These are phyloP conservation scores for Zeuzera pyrina DNA, from an alignment of 2,888 invertebrate genomes.

Conservation along the genomic window DNA sequence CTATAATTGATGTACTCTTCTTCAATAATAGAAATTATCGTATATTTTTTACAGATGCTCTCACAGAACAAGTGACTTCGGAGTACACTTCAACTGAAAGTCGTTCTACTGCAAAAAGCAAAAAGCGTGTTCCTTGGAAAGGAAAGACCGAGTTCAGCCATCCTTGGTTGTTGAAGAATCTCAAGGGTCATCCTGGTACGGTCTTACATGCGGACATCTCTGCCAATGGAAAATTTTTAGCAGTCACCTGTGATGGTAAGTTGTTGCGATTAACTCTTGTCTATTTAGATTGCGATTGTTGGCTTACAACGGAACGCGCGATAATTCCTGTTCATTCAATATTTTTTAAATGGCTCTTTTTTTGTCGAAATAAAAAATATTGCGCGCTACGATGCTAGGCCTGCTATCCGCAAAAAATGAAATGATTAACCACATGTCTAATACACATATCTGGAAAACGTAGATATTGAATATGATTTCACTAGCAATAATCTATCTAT, in stretches of 20 bases:
- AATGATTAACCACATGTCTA: no score
- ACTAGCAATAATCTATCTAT: no score
- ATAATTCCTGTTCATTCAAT: no score
- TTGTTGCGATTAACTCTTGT: no score
- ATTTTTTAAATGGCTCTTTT: no score
- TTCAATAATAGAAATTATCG: neutral
- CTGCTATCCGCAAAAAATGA: no score
- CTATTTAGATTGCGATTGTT: no score
- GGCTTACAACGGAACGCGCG: no score
- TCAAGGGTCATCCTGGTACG: constrained; percentile 86
- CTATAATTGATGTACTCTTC: neutral
- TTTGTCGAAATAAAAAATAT: no score
- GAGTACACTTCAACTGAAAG: constrained; percentile 37
- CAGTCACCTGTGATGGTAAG: constrained; percentile 89
- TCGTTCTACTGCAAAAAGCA: constrained; percentile 54
- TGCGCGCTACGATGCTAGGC: no score
- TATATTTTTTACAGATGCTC: constrained; percentile 33
- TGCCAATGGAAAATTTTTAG: constrained; percentile 88
- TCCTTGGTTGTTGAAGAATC: constrained; percentile 84
- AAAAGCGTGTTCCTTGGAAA: constrained; percentile 67
- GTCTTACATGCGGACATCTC: constrained; percentile 87
- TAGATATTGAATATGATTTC: no score
- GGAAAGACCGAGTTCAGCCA: constrained; percentile 74
- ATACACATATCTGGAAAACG: no score
- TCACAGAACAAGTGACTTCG: constrained; percentile 38